Evolutionary conservation across 2,888 invertebrate species (phyloP), one percentile per base, ranked within the genome.

Genomic region (Agrochola macilenta): DNA sequence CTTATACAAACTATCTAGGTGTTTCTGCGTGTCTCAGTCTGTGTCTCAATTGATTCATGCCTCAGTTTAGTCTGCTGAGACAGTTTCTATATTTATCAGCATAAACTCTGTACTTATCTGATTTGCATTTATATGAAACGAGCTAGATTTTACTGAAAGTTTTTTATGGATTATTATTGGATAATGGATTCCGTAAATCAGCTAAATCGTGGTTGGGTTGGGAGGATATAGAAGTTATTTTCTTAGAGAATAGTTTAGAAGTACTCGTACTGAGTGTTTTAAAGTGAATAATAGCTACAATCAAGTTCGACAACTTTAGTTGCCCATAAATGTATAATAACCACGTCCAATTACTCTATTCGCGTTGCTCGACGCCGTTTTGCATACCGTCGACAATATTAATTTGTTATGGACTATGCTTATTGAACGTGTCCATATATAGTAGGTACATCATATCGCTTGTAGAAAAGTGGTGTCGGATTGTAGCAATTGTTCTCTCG

Each of bases 401-500:
- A 77, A 87, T 90, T 90, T 85, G 76, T 84, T 85, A 87, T 81
- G 73, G 80, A 66, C 74, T 80, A 76, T 81, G 74, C 82, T 83
- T 79, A 84, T 83, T 81, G 85, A 87, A 89, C 79, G 84, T 85
- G 78, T 85, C 82, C 69, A 65, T 66, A 60, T 43, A 69, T 66
- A 74, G 76, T 78, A 79, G 5, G 4, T 35, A 39, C 86, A 83
- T 84, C 85, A 82, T 77, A 82, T 73, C 70, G 70, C 81, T 80
- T 71, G 82, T 86, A 85, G 83, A 87, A 88, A 87, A 86, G 81
- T 83, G 84, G 88, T 89, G 87, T 90, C 87, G 80, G 84, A 86
- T 89, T 90, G 85, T 89, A 89, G 87, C 90, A 88, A 92, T 93
- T 91, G 91, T 92, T 91, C 90, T 91, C 88, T 82, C 83, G 86